Percentiles rank a stretch among this genome's conserved stretches.
These are phyloP conservation scores for Dicycla oo DNA, from an alignment of 2,888 invertebrate species.

Conservation along the genomic window DNA sequence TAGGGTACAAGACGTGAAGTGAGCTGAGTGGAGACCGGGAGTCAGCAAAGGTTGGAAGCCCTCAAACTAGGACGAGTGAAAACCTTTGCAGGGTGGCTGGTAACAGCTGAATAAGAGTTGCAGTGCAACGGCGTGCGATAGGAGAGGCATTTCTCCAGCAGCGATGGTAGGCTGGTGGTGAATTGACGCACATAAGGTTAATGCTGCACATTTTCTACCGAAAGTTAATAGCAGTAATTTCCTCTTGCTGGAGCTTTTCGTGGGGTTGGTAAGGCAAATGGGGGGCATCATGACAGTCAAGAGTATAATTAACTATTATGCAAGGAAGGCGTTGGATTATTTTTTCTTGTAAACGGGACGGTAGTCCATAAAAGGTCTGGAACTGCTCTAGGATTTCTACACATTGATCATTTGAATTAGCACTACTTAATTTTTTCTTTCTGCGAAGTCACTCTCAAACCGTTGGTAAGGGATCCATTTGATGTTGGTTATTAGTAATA, in stretches of 20 bases:
- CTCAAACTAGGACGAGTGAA: not conserved
- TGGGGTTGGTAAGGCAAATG: too few relatives aligned
- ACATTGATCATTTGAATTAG: not conserved
- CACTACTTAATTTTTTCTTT: too few relatives aligned
- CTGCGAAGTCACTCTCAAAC: slow-evolving; percentile 3
- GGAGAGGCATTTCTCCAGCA: not conserved
- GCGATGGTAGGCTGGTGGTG: too few relatives aligned
- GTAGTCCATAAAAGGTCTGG: too few relatives aligned
- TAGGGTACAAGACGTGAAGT: too few relatives aligned
- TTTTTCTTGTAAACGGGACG: too few relatives aligned
- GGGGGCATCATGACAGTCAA: too few relatives aligned
- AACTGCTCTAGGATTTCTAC: too few relatives aligned
- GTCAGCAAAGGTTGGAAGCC: not conserved
- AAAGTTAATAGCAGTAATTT: not conserved
- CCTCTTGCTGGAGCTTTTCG: too few relatives aligned
- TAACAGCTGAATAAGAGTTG: not conserved
- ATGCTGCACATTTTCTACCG: too few relatives aligned
- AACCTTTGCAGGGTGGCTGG: not conserved
- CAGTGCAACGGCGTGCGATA: not conserved
- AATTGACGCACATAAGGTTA: not conserved
- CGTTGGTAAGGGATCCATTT: slow-evolving; percentile 61
- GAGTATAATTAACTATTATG: too few relatives aligned
- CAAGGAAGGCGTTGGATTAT: too few relatives aligned
- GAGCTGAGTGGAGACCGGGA: not conserved
- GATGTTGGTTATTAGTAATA: slow-evolving; percentile 63